Evolutionary conservation across 2,113 vertebrate species (phyloP).

Genomic region (Pogona vitticeps): DNA sequence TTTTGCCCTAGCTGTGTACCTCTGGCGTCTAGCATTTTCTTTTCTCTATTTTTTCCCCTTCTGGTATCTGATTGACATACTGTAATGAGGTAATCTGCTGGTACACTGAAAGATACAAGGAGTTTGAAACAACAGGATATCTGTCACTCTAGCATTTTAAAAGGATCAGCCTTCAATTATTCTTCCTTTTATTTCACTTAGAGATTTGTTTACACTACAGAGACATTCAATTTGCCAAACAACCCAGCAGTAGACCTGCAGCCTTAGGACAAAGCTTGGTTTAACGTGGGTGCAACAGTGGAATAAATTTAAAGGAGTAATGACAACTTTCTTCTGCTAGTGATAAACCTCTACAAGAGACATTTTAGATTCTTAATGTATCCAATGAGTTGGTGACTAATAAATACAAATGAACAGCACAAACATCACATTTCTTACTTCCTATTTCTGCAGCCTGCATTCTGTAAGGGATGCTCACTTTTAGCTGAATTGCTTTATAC

Average conservation of each 20-base stretch:
- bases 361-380: slow-evolving; percentile 21
- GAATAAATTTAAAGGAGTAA: slow-evolving; percentile 9
- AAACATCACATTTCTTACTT: background rate
- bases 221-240: slow-evolving; percentile 13
- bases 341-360: background rate
- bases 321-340: background rate
- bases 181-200: slow-evolving; percentile 42
- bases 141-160: slow-evolving; percentile 28
- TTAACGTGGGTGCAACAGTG: background rate
- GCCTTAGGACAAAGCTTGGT: slow-evolving; percentile 17
- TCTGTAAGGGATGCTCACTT: background rate
- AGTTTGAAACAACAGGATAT: slow-evolving; percentile 24
- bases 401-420: background rate
- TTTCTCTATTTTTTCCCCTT: background rate
- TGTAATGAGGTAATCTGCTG: slow-evolving; percentile 23
- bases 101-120: background rate
- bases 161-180: slow-evolving; percentile 47
- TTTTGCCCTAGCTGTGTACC: background rate
- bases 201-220: slow-evolving; percentile 46
- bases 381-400: background rate
- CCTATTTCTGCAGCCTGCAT: background rate
- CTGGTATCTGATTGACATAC: background rate
- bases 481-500: background rate
- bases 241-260: slow-evolving; percentile 18
- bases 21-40: slow-evolving; percentile 21